Percentiles rank a stretch among this genome's conserved stretches.
These are phyloP conservation scores for Puffinus mauretanicus DNA, from an alignment of 2,113 vertebrate species.

Conservation along the genomic window DNA sequence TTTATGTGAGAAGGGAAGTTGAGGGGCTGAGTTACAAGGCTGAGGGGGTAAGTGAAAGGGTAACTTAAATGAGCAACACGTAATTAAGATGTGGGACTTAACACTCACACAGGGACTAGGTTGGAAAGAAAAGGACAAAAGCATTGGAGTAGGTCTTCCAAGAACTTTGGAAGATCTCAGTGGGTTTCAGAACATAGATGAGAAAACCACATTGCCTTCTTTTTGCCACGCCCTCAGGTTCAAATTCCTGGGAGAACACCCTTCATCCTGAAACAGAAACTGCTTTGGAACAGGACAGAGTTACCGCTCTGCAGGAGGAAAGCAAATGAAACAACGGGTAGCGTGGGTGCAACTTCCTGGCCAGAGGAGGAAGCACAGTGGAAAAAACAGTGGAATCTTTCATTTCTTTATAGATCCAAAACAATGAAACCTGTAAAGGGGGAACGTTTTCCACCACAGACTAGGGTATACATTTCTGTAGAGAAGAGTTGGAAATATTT, in stretches of 20 bases:
- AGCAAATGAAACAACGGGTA: neutral
- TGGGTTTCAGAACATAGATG: neutral
- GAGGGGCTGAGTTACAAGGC: neutral
- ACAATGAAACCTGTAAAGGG: neutral
- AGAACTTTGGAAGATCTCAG: neutral
- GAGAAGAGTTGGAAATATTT: neutral
- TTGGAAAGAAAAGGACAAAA: neutral
- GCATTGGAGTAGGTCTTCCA: neutral
- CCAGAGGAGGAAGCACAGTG: neutral
- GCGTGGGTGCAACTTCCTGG: neutral
- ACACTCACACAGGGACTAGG: neutral
- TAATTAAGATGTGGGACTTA: neutral
- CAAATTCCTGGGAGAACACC: neutral
- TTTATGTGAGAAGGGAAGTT: neutral
- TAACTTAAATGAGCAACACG: neutral
- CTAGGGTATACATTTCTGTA: neutral
- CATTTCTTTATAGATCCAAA: neutral
- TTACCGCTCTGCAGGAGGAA: neutral
- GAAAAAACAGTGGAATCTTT: neutral
- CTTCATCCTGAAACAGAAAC: neutral
- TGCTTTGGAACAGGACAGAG: neutral
- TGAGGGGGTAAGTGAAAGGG: neutral
- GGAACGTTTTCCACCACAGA: neutral
- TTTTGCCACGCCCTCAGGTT: neutral
- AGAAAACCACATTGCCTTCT: neutral